phyloP scores from a whole-genome alignment of 37 sponge, comb jelly and placozoan species.

The Agelas oroides region DNA sequence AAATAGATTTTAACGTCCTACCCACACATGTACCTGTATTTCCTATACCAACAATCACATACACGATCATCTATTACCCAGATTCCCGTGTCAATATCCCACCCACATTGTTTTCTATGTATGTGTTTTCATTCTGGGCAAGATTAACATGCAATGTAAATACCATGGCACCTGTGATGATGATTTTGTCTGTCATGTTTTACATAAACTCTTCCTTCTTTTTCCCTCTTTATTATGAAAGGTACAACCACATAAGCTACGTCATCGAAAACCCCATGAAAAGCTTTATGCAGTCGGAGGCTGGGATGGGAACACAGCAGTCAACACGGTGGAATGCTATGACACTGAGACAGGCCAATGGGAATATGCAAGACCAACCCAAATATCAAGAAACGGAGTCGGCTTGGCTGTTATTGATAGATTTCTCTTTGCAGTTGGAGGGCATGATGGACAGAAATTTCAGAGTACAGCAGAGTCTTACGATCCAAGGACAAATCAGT shows the following conservation, averaged over 20 bases:
- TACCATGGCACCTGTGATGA: too few species aligned
- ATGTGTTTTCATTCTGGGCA: too few species aligned
- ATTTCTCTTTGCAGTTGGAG: constrained; percentile 46
- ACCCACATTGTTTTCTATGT: too few species aligned
- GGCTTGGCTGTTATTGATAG: constrained; percentile 33
- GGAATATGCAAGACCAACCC: constrained; percentile 2
- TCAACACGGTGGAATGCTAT: constrained; percentile 40
- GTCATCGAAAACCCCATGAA: constrained; percentile 23
- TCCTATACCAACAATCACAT: too few species aligned
- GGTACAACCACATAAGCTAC: neutral
- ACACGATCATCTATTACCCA: too few species aligned
- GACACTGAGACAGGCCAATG: constrained; percentile 54
- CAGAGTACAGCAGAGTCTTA: constrained; percentile 33
- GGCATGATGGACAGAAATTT: constrained; percentile 49
- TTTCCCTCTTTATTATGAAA: neutral
- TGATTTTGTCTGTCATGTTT: too few species aligned
- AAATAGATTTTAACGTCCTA: too few species aligned
- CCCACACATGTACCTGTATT: too few species aligned
- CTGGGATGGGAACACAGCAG: constrained; percentile 55
- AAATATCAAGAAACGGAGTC: constrained; percentile 36
- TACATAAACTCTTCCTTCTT: too few species aligned
- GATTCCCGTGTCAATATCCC: too few species aligned
- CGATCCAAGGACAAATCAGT: constrained; percentile 14
- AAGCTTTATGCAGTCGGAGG: constrained; percentile 57
- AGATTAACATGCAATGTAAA: too few species aligned